Evolutionary conservation across 2,113 vertebrate genomes (phyloP).

Genomic region (Terrapene triunguis): DNA sequence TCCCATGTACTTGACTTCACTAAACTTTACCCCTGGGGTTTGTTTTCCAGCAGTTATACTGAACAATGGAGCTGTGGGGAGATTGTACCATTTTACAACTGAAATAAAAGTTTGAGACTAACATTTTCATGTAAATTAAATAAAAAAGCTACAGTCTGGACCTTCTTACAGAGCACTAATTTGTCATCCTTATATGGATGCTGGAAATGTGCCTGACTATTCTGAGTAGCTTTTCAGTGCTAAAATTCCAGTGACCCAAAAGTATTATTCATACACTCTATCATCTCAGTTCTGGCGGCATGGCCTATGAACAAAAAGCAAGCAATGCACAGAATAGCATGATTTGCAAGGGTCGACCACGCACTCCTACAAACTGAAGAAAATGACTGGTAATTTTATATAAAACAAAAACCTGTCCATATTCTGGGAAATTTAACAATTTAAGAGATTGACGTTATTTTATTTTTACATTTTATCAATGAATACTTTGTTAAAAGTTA

Average conservation of each 20-base stretch:
- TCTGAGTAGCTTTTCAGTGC: neutral
- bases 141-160: neutral
- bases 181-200: neutral
- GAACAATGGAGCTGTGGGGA: neutral
- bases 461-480: neutral
- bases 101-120: neutral
- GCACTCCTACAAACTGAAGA: neutral
- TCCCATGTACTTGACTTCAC: neutral
- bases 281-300: neutral
- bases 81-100: neutral
- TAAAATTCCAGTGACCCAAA: neutral
- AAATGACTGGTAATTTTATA: neutral
- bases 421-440: neutral
- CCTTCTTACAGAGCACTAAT: neutral
- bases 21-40: neutral
- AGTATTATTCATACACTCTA: fast-evolving
- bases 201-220: neutral
- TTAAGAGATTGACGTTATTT: neutral
- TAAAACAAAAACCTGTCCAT: neutral
- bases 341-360: neutral
- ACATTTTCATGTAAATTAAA: neutral
- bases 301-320: neutral
- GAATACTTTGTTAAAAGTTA: neutral
- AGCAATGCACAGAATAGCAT: neutral
- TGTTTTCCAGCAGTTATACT: neutral